Evolutionary conservation across 1,140 invertebrate species (phyloP).

Genomic region (Drosophila pseudoobscura): DNA sequence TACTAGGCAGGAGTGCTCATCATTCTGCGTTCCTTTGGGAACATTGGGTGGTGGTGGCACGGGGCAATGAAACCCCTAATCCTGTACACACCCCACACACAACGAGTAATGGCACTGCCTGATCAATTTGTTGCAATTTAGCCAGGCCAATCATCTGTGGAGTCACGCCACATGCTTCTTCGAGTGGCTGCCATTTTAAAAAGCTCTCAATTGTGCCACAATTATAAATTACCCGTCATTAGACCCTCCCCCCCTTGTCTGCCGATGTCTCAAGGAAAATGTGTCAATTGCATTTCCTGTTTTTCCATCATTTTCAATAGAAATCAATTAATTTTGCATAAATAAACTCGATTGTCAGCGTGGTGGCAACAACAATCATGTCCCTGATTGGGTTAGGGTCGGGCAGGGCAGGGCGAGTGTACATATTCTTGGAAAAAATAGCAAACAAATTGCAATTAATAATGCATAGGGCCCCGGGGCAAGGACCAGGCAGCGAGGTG

Average conservation of each 20-base stretch:
- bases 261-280: slow-evolving; percentile 27
- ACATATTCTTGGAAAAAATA: slow-evolving; percentile 59
- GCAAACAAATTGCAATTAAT: slow-evolving; percentile 77
- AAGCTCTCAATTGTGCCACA: slow-evolving; percentile 24
- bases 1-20: slow-evolving; percentile 23
- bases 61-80: slow-evolving; percentile 1
- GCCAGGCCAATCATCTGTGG: slow-evolving; percentile 31
- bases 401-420: slow-evolving; percentile 20
- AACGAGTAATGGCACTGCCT: not conserved
- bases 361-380: slow-evolving; percentile 8
- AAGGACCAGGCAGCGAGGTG: no score
- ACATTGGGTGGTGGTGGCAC: not conserved
- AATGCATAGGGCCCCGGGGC: slow-evolving; percentile 51
- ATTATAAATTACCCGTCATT: slow-evolving; percentile 63
- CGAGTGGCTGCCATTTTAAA: slow-evolving; percentile 17
- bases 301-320: slow-evolving; percentile 57
- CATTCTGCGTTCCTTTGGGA: no score
- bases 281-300: slow-evolving; percentile 58
- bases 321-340: slow-evolving; percentile 80
- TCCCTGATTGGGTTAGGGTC: slow-evolving; percentile 54
- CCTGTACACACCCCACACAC: no score
- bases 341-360: slow-evolving; percentile 46
- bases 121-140: slow-evolving; percentile 60
- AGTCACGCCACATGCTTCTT: slow-evolving; percentile 18
- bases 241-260: not conserved